phyloP scores from a whole-genome alignment of 2,113 vertebrate genomes.

The Maccullochella peelii region DNA sequence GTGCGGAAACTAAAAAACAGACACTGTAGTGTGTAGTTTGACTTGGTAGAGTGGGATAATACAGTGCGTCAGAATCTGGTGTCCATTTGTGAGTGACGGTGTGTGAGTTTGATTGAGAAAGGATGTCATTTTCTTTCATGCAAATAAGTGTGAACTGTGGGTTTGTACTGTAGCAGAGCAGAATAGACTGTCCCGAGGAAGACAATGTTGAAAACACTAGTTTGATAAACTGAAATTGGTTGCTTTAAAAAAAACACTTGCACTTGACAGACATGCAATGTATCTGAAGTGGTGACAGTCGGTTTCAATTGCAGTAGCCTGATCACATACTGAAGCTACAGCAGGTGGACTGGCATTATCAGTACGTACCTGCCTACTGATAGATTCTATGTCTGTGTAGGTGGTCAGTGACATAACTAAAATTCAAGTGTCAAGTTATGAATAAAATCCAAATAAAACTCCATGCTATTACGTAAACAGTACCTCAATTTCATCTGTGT shows the following conservation, averaged over 20 bases:
- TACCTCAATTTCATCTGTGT: background rate
- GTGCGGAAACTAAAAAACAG: constrained; percentile 2
- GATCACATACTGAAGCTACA: background rate
- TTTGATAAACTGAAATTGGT: background rate
- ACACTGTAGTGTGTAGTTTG: background rate
- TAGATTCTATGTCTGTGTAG: constrained; percentile 2
- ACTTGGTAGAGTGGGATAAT: constrained; percentile 13
- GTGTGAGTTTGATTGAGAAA: background rate
- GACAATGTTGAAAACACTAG: background rate
- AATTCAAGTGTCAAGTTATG: constrained; percentile 42
- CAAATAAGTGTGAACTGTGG: background rate
- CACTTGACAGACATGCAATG: background rate
- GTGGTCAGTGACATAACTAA: constrained; percentile 4
- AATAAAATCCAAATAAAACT: constrained; percentile 20
- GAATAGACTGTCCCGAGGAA: background rate
- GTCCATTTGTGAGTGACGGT: background rate
- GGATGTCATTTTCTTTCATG: background rate
- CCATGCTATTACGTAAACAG: background rate
- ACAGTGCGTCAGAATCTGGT: background rate
- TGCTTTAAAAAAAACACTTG: background rate
- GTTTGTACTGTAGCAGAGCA: background rate
- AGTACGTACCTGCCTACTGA: background rate
- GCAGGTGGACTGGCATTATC: background rate
- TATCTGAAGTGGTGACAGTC: background rate
- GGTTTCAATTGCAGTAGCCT: background rate